Base-by-base conservation (phyloP, 2,797 vertebrate genomes). In the Anguilla obscura region DNA sequence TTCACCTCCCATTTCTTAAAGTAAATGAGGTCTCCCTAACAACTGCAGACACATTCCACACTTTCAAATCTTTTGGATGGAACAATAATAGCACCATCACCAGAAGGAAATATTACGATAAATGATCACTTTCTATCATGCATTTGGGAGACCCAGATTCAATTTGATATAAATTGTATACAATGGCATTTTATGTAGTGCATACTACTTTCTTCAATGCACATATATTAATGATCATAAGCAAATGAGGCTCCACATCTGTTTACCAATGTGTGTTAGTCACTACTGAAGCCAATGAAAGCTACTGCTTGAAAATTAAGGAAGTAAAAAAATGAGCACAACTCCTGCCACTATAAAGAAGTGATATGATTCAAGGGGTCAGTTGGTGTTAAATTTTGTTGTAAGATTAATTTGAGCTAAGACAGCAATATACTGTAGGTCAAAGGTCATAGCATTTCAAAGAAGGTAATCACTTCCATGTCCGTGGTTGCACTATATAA, bases 241-340 rank as follows among this genome's bases (percentile, higher is more conserved):
- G 66, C 88, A 88, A 86, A 88, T 86, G 0, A 58, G 45, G 76
- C 7, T n/a, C 45, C 30, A 40, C 8, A 88, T 88, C 86, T 88
- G 88, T 71, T 86, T 83, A 88, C 86, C 88, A 21, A 82, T 48
- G 54, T 79, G 76, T 86, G 85, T 66, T 88, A 86, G 85, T 82
- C 71, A 88, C 80, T 86, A 82, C 48, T 27, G 14, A 56, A 40
- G 80, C n/a, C 30, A 40, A 58, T 58, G 63, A 85, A 88, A 52
- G 21, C 16, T 63, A 24, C 60, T 4, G 14, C 60, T 63, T 18
- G 16, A 21, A 63, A 63, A 63, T n/a, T 18, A 2, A 63, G 16
- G 21, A 18, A 18, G 12, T 5, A 63, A 24, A 63, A 63, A 63
- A 18, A 63, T 4, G 60, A 45, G 40, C 40, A 45, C 40, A 45